Conservation (phyloP, 2,797 vertebrate species). For the Acanthurus lineatus region DNA sequence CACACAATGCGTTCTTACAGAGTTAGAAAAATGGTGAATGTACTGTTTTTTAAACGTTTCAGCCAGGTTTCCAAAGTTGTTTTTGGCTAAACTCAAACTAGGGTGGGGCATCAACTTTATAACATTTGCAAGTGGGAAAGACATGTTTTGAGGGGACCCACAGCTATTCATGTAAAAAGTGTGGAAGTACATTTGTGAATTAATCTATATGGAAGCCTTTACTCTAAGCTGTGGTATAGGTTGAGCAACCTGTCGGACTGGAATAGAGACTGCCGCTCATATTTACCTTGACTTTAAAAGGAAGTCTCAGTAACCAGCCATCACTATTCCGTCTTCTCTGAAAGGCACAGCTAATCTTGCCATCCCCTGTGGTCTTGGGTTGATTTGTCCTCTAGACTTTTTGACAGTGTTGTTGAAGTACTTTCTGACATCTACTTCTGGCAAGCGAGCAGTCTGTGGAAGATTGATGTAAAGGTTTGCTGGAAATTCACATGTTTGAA, state of each 20-base stretch:
- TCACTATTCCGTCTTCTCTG: conserved; percentile 7
- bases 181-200: conserved; percentile 37
- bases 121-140: conserved; percentile 54
- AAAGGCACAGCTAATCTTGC: neutral
- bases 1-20: conserved; percentile 9
- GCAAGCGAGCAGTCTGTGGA: neutral
- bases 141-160: conserved; percentile 46
- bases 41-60: conserved; percentile 34
- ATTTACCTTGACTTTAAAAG: conserved; percentile 15
- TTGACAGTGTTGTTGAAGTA: neutral
- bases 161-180: conserved; percentile 40
- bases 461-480: conserved; percentile 15
- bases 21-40: neutral
- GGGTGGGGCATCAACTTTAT: conserved; percentile 70
- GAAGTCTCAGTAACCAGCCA: conserved; percentile 5
- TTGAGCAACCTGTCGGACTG: conserved; percentile 38
- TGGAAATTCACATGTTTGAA: conserved; percentile 14
- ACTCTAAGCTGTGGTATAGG: conserved; percentile 24
- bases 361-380: conserved; percentile 10
- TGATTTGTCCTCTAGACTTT: conserved; percentile 12
- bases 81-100: conserved; percentile 56
- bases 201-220: conserved; percentile 35
- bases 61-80: conserved; percentile 58
- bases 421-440: conserved; percentile 18
- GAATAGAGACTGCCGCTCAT: conserved; percentile 20